phyloP scores from a whole-genome alignment of 2,113 vertebrate species.

The Podarcis raffonei region DNA sequence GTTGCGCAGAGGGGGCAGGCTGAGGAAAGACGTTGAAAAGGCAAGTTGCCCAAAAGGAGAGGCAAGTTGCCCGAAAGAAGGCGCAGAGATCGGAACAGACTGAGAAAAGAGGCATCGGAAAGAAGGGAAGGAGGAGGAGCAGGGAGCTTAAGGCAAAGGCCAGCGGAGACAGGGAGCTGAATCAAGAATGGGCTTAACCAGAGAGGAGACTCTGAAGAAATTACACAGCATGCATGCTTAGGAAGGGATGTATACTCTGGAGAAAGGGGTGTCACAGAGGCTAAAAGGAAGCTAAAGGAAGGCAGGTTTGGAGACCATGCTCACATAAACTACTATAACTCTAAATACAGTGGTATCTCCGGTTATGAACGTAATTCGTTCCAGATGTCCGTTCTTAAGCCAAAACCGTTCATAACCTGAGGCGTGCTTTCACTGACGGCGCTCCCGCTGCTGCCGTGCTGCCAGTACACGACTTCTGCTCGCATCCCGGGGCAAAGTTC shows the following conservation, averaged over 20 bases:
- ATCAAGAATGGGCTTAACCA: no score
- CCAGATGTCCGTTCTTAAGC: no score
- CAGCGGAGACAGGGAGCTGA: no score
- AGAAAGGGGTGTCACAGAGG: not conserved
- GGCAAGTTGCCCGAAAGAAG: not conserved
- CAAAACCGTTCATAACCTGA: no score
- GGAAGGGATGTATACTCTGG: not conserved
- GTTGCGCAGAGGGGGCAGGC: not conserved
- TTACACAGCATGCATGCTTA: not conserved
- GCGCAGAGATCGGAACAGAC: not conserved
- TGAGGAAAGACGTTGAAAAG: not conserved
- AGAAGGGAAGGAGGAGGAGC: not conserved
- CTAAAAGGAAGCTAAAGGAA: not conserved
- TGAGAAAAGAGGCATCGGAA: not conserved
- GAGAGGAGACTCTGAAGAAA: not conserved
- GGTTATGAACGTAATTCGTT: no score
- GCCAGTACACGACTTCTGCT: no score
- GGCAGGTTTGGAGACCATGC: not conserved
- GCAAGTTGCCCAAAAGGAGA: not conserved
- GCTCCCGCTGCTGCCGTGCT: no score
- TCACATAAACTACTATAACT: not conserved
- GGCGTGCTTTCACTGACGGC: no score
- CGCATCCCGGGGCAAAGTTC: no score
- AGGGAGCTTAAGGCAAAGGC: not conserved
- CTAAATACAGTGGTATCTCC: not conserved